Percentiles rank a stretch among this genome's conserved stretches.
Conservation (phyloP, 2,797 vertebrate species). For the Bradypodion pumilum region DNA sequence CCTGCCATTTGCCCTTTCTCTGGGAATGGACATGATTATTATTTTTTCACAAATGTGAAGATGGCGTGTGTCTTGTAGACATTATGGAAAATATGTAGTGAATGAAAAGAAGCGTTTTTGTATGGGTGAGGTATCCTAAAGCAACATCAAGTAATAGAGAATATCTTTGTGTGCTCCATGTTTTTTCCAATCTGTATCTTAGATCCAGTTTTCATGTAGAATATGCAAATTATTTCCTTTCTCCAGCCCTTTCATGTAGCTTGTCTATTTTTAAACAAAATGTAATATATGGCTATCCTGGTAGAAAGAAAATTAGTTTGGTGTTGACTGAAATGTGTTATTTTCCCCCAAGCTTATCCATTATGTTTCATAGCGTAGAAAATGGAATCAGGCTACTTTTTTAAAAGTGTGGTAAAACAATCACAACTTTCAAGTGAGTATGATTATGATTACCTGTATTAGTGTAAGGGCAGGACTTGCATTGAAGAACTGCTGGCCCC, state of each 20-base stretch:
- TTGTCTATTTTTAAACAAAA: neutral
- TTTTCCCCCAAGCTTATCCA: neutral
- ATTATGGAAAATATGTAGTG: neutral
- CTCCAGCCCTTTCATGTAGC: neutral
- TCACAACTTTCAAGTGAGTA: neutral
- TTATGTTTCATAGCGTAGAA: neutral
- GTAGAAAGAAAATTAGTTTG: neutral
- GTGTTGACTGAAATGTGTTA: neutral
- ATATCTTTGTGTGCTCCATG: too few species aligned
- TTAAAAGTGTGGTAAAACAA: neutral
- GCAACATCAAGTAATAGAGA: neutral
- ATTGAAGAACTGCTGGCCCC: too few species aligned
- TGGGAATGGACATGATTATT: too few species aligned
- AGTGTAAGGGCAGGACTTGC: neutral
- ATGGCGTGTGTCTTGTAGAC: neutral
- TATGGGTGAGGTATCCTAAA: too few species aligned
- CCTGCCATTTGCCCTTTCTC: neutral
- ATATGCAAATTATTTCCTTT: neutral
- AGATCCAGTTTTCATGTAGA: neutral
- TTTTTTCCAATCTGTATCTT: neutral
- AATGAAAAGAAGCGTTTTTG: neutral
- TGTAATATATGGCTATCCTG: neutral
- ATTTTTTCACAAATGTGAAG: neutral
- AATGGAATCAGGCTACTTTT: neutral
- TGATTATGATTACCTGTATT: neutral